These are phyloP conservation scores for Numida meleagris DNA, from an alignment of 2,113 vertebrate genomes.

Conservation along the genomic window DNA sequence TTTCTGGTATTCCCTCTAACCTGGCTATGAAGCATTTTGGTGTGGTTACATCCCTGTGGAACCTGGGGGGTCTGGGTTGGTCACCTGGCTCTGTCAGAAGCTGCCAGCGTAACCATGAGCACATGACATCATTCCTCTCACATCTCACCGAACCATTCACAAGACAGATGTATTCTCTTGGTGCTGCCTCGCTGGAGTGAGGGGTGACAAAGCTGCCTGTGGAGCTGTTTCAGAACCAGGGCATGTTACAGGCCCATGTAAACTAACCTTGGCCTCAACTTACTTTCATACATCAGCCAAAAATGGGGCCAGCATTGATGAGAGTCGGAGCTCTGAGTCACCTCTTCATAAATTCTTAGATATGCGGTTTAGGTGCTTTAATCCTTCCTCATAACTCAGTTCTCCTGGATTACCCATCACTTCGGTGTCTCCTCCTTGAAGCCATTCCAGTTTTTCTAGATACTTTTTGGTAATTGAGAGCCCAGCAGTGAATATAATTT, in stretches of 20 bases:
- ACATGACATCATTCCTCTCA: background rate
- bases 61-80: background rate
- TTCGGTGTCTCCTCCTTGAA: background rate
- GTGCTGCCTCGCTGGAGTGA: background rate
- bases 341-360: background rate
- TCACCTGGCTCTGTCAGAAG: background rate
- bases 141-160: background rate
- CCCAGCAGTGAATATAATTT: background rate
- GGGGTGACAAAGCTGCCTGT: background rate
- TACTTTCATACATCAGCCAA: background rate
- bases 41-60: background rate
- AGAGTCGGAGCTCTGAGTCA: background rate
- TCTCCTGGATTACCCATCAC: background rate
- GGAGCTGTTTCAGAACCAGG: background rate
- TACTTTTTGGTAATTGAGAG: background rate
- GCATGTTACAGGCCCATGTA: background rate
- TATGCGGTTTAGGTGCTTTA: background rate
- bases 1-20: background rate
- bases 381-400: background rate
- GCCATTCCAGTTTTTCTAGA: constrained; percentile 7
- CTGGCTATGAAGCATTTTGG: background rate
- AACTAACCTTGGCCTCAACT: background rate
- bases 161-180: background rate
- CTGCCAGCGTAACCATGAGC: background rate
- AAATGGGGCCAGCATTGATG: background rate